phyloP scores from a whole-genome alignment of 2,113 vertebrate genomes.

The Oceanites oceanicus region DNA sequence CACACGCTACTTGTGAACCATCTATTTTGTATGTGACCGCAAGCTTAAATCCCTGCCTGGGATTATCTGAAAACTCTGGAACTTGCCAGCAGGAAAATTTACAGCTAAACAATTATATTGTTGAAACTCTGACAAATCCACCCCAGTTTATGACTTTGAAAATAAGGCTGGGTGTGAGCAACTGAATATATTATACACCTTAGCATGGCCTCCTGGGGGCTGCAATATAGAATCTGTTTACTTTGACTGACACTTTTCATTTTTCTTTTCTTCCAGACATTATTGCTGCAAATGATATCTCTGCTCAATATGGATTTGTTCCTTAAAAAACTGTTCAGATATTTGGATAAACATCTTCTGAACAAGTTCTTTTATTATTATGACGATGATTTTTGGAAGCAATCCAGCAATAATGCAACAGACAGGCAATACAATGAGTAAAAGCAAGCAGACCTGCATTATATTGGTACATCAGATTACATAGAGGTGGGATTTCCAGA shows the following conservation, averaged over 20 bases:
- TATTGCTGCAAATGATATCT: constrained; percentile 56
- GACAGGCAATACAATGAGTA: background rate
- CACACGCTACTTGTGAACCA: background rate
- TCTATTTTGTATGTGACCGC: constrained; percentile 37
- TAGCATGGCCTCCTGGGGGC: background rate
- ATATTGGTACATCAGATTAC: constrained; percentile 33
- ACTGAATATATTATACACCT: constrained; percentile 42
- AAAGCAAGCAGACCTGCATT: constrained; percentile 30
- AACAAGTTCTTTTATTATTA: constrained; percentile 53
- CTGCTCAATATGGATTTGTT: constrained; percentile 52
- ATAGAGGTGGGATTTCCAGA: constrained; percentile 22
- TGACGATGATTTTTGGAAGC: constrained; percentile 48
- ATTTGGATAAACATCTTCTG: constrained; percentile 66
- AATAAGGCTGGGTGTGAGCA: constrained; percentile 57
- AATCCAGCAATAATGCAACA: constrained; percentile 48
- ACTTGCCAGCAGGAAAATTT: constrained; percentile 58
- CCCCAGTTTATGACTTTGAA: constrained; percentile 66
- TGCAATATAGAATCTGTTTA: constrained; percentile 46
- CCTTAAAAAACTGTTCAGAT: constrained; percentile 56
- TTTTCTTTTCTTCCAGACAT: constrained; percentile 50
- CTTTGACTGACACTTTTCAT: constrained; percentile 62
- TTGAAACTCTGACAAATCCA: constrained; percentile 72
- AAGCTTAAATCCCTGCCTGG: constrained; percentile 51
- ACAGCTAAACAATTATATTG: constrained; percentile 68
- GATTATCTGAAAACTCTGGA: constrained; percentile 60